These are phyloP conservation scores for Enteromius argenteus DNA, from an alignment of 2,797 vertebrate species.

Conservation along the genomic window DNA sequence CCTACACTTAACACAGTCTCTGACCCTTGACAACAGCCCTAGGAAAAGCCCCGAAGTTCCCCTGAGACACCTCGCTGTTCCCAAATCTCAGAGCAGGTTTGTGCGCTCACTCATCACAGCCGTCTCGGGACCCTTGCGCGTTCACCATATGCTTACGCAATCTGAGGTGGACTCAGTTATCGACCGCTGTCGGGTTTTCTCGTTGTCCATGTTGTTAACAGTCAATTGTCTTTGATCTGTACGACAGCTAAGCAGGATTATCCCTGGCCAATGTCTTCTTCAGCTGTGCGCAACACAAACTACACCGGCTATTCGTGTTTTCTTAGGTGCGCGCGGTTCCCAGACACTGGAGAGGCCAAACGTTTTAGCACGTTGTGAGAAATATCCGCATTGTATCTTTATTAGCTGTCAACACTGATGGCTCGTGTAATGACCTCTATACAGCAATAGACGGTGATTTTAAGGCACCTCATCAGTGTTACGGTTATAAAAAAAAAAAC, in stretches of 20 bases:
- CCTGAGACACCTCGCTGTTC: conserved; percentile 62
- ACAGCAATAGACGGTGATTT: conserved; percentile 20
- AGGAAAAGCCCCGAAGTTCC: conserved; percentile 65
- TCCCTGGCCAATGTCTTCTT: conserved; percentile 90
- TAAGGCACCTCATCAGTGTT: not conserved
- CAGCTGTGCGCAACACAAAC: conserved; percentile 88
- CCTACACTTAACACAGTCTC: conserved; percentile 80
- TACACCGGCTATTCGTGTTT: conserved; percentile 84
- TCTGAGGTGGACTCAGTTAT: conserved; percentile 63
- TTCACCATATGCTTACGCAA: conserved; percentile 72
- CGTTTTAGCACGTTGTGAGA: conserved; percentile 84
- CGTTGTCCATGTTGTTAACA: conserved; percentile 78
- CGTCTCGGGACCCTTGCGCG: not conserved
- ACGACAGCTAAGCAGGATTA: conserved; percentile 76
- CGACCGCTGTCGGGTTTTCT: conserved; percentile 77
- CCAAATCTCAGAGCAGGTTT: conserved; percentile 40
- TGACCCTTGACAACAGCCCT: conserved; percentile 79
- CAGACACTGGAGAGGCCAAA: conserved; percentile 80
- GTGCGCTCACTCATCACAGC: conserved; percentile 32
- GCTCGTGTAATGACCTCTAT: conserved; percentile 62
- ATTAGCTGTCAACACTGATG: conserved; percentile 73
- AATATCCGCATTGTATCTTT: conserved; percentile 79
- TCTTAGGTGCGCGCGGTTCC: conserved; percentile 88
- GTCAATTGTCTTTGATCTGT: conserved; percentile 85
- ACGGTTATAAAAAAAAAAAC: not conserved